Evolutionary conservation across 2,113 vertebrate species (phyloP), one percentile per base, ranked within the genome.

Genomic region (Hydrolagus affinis): DNA sequence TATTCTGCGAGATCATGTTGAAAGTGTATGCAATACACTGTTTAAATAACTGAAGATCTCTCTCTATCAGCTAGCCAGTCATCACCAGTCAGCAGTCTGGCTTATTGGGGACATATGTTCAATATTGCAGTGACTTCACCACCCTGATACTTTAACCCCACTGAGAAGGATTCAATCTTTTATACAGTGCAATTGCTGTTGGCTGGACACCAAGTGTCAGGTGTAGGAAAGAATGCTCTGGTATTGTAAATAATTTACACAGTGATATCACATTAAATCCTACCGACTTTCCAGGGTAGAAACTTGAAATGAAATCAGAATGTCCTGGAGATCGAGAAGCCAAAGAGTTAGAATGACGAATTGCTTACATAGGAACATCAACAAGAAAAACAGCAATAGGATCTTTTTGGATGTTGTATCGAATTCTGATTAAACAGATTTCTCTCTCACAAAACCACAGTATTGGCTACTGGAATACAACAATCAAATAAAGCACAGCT

Each of bases 151-250:
- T 28, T 66, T 78, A 17, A 15, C 9, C 19, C 60, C 19, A 23
- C 17, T 66, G 15, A 66, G 25, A 28, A 66, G 60, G 28, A 0
- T 9, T 17, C 23, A 15, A 17, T 66, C 62, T 83, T 66, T 83
- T 83, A 83, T 83, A 59, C 56, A 83, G 15, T 66, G 25, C 77
- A 30, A 25, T 28, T 25, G 30, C 25, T 64, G 12, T 66, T 66
- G 25, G 60, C 25, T 30, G 17, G 77, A 19, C 11, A 66, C 62
- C 77, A 83, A 83, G 66, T 62, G 77, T 32, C 60, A 83, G 66
- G 60, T 83, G 77, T 66, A 83, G 77, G 60, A 83, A 83, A 83
- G 77, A 83, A 83, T 83, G 77, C 66, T 28, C 59, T 83, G 59
- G 66, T 23, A 64, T 83, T 83, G 23, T 83, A 83, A 83, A 83